Conservation (phyloP, 92 coral and sea anemone genomes). For the Pocillopora grandis region DNA sequence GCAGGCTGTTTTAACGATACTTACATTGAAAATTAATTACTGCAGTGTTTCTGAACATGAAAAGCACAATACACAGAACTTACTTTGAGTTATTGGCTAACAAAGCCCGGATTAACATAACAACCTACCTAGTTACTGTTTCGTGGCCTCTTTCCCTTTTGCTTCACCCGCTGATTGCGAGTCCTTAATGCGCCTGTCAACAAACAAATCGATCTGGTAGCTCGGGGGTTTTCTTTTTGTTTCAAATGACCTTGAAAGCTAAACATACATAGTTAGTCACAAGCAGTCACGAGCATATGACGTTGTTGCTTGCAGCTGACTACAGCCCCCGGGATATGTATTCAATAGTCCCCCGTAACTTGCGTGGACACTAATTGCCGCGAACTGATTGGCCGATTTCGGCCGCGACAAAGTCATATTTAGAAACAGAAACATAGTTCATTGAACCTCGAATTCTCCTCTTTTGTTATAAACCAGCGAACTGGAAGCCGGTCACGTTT, state of each 20-base stretch:
- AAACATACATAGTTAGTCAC: neutral
- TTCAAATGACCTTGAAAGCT: neutral
- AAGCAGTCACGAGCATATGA: slow-evolving; percentile 17
- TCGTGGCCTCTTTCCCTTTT: neutral
- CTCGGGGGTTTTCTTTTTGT: neutral
- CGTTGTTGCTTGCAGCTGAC: neutral
- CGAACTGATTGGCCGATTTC: slow-evolving; percentile 5
- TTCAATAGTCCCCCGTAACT: slow-evolving; percentile 9
- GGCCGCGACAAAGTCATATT: neutral
- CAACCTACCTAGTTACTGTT: slow-evolving; percentile 9
- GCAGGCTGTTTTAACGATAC: neutral
- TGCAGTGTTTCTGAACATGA: neutral
- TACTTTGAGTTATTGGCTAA: slow-evolving; percentile 13
- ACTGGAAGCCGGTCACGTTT: slow-evolving; percentile 7
- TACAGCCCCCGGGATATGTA: slow-evolving; percentile 4
- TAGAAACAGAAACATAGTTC: neutral
- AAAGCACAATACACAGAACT: slow-evolving; percentile 20
- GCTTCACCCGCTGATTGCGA: too few relatives aligned
- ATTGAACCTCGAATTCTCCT: neutral
- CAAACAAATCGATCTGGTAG: neutral
- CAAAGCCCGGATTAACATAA: slow-evolving; percentile 30
- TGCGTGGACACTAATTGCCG: slow-evolving; percentile 15
- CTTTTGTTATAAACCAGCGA: slow-evolving; percentile 24
- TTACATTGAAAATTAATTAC: slow-evolving; percentile 26
- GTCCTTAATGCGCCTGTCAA: neutral